Base-by-base conservation (phyloP, 1,140 invertebrate species). In the Prorops nasuta region DNA sequence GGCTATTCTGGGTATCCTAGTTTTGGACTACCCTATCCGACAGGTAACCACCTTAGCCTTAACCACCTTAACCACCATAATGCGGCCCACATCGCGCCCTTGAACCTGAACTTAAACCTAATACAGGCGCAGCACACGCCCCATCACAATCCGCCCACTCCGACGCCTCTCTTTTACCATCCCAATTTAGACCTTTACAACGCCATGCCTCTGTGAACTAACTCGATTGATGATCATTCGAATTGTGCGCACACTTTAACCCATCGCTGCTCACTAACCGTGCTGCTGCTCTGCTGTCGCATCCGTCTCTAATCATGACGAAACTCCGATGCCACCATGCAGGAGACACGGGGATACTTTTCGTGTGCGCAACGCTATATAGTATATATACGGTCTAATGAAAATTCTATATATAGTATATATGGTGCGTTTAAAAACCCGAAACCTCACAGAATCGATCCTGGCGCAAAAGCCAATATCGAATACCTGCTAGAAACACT, bases 1-100 rank as follows among this genome's bases (percentile, higher is more conserved):
- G 89, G 91, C 70, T 95, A 94, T 83, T 92, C 91, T 79, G 91
- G 92, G 81, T 94, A 94, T 84, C 91, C 92, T 84, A 92, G 91
- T 86, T 94, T 94, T 83, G 91, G 91, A 84, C 91, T 94, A 80
- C 91, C 91, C 75, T 94, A 94, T 81, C 91, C 92, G 75, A 89
- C 91, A 94, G 92, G 92, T 94, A 93, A 92, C 87, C 83, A 85
- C 79, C 74, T 78, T 76, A 80, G 74, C 72, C 74, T 80, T 73
- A 81, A 81, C 69, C 78, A 80, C 60, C 71, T 80, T 71, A 79
- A 78, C 64, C 74, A 77, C 60, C 72, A 76, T 70, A 75, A 76
- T 69, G 68, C 71, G 63, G 65, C 69, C 63, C 72, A 75, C 62
- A 72, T 75, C 60, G 69, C 71, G 64, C 72, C 71, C 61, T 60